These are phyloP conservation scores for Hyla sarda DNA, from an alignment of 2,113 vertebrate genomes.

Conservation along the genomic window DNA sequence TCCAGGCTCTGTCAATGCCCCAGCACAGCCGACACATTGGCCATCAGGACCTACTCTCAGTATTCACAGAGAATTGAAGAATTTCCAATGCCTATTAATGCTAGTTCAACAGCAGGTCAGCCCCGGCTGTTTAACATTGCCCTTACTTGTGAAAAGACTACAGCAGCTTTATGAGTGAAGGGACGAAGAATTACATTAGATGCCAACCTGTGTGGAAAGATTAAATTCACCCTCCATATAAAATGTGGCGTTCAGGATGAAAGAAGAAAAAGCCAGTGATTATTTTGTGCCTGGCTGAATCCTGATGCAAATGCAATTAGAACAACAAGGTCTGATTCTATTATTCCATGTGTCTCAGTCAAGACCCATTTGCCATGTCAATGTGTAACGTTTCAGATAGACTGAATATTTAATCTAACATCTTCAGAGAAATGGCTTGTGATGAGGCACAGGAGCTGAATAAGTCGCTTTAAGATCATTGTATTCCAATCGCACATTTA, in stretches of 20 bases:
- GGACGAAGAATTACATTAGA: not conserved
- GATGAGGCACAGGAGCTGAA: slow-evolving; percentile 10
- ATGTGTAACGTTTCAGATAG: slow-evolving; percentile 31
- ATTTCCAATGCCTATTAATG: not conserved
- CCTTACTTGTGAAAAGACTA: not conserved
- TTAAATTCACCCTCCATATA: slow-evolving; percentile 25
- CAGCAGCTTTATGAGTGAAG: not conserved
- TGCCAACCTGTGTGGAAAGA: slow-evolving; percentile 22
- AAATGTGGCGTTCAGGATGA: slow-evolving; percentile 21
- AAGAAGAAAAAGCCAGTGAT: slow-evolving; percentile 35
- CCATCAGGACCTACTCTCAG: not conserved
- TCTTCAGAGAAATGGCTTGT: slow-evolving; percentile 14
- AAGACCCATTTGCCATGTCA: slow-evolving; percentile 40
- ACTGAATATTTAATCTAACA: slow-evolving; percentile 48
- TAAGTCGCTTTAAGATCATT: slow-evolving; percentile 7
- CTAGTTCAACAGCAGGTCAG: not conserved
- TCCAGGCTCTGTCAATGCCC: no score
- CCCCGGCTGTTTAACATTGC: not conserved
- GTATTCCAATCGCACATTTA: slow-evolving; percentile 11
- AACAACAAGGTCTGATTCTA: slow-evolving; percentile 42
- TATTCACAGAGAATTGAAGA: not conserved
- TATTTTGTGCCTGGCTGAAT: slow-evolving; percentile 43
- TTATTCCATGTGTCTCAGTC: slow-evolving; percentile 43
- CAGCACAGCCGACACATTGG: not conserved
- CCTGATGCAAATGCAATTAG: slow-evolving; percentile 53